phyloP scores from a whole-genome alignment of 2,797 vertebrate species.

The Danio tinwini region DNA sequence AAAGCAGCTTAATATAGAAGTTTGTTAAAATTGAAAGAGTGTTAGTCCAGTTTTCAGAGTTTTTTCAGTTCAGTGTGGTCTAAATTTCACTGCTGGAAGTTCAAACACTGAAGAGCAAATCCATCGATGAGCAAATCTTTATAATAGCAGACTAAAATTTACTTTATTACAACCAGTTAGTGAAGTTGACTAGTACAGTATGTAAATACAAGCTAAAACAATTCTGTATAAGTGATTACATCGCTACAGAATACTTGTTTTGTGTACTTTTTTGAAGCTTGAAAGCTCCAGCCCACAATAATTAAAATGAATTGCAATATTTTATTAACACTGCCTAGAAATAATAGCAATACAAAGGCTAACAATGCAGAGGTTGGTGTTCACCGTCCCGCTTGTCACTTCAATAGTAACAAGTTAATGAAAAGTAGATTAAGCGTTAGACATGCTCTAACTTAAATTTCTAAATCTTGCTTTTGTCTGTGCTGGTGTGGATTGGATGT shows the following conservation, averaged over 20 bases:
- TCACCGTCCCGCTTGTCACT: neutral
- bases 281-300: neutral
- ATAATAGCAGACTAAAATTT: too few relatives aligned
- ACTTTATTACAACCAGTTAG: too few relatives aligned
- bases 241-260: neutral
- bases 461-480: slow-evolving; percentile 39
- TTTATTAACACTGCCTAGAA: neutral
- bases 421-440: slow-evolving; percentile 29
- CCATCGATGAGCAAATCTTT: too few relatives aligned
- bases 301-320: neutral
- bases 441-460: slow-evolving; percentile 39
- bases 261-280: neutral
- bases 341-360: neutral
- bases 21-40: too few relatives aligned
- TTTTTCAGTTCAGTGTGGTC: too few relatives aligned
- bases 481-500: slow-evolving; percentile 47
- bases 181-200: too few relatives aligned
- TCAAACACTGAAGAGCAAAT: too few relatives aligned
- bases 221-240: too few relatives aligned
- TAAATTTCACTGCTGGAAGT: too few relatives aligned
- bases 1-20: too few relatives aligned
- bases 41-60: too few relatives aligned
- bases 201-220: too few relatives aligned
- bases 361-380: neutral
- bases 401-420: slow-evolving; percentile 41